These are phyloP conservation scores for Halisarca cf. caerulea DNA, from an alignment of 37 sponge, comb jelly and placozoan genomes.

Conservation along the genomic window DNA sequence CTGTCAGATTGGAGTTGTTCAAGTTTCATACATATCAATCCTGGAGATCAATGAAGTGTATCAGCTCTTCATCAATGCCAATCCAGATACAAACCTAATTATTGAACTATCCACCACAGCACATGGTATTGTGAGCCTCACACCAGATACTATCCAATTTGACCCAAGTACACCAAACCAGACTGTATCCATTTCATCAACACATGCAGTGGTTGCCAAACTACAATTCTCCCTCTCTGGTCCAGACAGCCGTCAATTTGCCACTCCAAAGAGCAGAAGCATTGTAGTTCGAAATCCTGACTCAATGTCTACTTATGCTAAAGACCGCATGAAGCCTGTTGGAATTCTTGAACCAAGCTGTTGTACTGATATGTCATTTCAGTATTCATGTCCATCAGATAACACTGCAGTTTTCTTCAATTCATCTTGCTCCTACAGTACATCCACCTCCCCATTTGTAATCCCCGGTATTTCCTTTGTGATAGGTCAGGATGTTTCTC, in stretches of 20 bases:
- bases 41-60: background rate
- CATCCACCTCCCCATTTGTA: too few species aligned
- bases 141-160: background rate
- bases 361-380: background rate
- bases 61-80: conserved; percentile 8
- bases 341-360: conserved; percentile 29
- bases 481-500: background rate
- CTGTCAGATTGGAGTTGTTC: conserved; percentile 9
- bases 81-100: background rate
- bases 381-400: background rate
- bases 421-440: background rate
- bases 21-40: background rate
- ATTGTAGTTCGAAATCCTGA: background rate
- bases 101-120: background rate
- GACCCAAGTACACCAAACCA: background rate
- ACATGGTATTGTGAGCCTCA: background rate
- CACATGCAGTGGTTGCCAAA: background rate
- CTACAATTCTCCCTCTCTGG: background rate
- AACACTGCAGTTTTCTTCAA: background rate
- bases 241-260: background rate
- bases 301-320: background rate
- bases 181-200: background rate
- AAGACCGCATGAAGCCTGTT: background rate
- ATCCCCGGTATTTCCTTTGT: conserved; percentile 15
- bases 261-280: conserved; percentile 1